A percentile compares a stretch with the other conserved stretches of the same genome.
Conservation (phyloP, 2,888 invertebrate genomes). For the Ctenicera cuprea region DNA sequence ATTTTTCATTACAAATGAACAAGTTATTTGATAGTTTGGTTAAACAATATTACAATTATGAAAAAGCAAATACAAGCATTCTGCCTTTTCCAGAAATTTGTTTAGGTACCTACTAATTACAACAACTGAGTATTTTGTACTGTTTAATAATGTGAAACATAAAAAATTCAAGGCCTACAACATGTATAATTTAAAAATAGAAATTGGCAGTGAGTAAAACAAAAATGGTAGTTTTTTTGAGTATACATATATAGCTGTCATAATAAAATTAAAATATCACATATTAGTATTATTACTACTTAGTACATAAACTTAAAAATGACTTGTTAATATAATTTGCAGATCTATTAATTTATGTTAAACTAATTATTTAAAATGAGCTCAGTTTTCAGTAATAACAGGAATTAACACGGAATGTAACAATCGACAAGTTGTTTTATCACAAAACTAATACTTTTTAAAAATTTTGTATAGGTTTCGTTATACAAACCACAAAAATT, state of each 20-base stretch:
- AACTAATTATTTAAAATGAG: neutral
- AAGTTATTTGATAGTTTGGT: neutral
- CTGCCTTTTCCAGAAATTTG: neutral
- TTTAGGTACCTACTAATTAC: conserved; percentile 6
- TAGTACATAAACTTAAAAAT: conserved; percentile 14
- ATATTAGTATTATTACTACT: conserved; percentile 47
- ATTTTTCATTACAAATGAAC: conserved; percentile 23
- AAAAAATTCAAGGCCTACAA: conserved; percentile 6
- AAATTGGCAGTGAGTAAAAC: conserved; percentile 39
- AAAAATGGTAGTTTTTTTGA: conserved; percentile 3
- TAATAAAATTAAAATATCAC: conserved; percentile 48
- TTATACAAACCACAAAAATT: conserved; percentile 35
- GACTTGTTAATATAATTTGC: conserved; percentile 15
- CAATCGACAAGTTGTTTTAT: conserved; percentile 8
- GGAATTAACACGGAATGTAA: conserved; percentile 32
- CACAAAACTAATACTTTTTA: conserved; percentile 22
- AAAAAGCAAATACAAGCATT: conserved; percentile 12
- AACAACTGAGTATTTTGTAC: conserved; percentile 19
- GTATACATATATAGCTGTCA: conserved; percentile 6
- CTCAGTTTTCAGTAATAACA: neutral
- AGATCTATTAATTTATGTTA: neutral
- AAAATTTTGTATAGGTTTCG: conserved; percentile 5
- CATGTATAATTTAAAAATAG: neutral
- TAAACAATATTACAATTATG: conserved; percentile 21
- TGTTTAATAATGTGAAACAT: neutral